Evolutionary conservation across 2,888 invertebrate genomes (phyloP).

Genomic region (Rotaria magnacalcarata): DNA sequence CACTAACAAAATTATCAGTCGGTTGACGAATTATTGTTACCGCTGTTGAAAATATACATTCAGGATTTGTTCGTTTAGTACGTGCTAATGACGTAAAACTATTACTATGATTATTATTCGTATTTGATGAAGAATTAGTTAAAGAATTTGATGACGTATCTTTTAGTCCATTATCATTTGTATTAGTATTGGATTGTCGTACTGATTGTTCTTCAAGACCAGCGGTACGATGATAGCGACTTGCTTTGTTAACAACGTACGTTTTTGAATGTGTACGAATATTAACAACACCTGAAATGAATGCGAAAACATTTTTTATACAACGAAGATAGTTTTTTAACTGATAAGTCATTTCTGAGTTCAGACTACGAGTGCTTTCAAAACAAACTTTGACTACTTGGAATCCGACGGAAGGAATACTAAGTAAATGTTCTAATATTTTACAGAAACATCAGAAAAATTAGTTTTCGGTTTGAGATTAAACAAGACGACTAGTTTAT

Average conservation of each 20-base stretch:
- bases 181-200: not conserved
- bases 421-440: too few relatives aligned
- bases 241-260: conserved; percentile 38
- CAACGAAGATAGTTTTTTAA: too few relatives aligned
- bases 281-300: conserved; percentile 35
- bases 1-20: not conserved
- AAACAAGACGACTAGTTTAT: too few relatives aligned
- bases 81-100: conserved; percentile 24
- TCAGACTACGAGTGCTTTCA: too few relatives aligned
- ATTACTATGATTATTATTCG: not conserved
- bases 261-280: conserved; percentile 41
- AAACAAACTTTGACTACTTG: too few relatives aligned
- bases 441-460: too few relatives aligned
- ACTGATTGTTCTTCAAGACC: conserved; percentile 38
- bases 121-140: not conserved
- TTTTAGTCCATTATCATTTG: not conserved
- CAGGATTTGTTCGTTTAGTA: conserved; percentile 39
- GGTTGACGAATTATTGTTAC: conserved; percentile 22
- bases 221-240: conserved; percentile 43
- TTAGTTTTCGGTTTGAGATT: too few relatives aligned
- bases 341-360: too few relatives aligned
- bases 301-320: not conserved
- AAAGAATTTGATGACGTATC: not conserved
- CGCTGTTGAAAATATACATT: conserved; percentile 40
- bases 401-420: too few relatives aligned